Percentiles rank a stretch among this genome's conserved stretches.
phyloP scores from a whole-genome alignment of 2,888 invertebrate species.

The Epistrophe eligans region DNA sequence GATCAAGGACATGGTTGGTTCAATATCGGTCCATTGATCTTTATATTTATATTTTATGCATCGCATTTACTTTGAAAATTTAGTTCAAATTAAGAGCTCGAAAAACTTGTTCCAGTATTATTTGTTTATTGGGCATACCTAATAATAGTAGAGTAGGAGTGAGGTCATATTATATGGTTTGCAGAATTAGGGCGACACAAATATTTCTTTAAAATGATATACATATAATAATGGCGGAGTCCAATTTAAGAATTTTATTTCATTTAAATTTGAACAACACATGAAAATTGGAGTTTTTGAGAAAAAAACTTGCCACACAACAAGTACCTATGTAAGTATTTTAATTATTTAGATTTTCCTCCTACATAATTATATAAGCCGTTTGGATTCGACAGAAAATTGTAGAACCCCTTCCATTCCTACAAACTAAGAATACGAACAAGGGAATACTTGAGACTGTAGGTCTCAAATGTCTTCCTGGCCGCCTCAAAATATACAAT shows the following conservation, averaged over 20 bases:
- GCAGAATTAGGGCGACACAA: not conserved
- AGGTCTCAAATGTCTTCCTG: too few relatives aligned
- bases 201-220: not conserved
- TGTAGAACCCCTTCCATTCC: too few relatives aligned
- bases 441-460: too few relatives aligned
- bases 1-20: constrained; percentile 60
- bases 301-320: too few relatives aligned
- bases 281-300: not conserved
- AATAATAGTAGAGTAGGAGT: not conserved
- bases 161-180: not conserved
- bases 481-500: too few relatives aligned
- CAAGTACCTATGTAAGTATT: too few relatives aligned
- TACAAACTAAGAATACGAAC: too few relatives aligned
- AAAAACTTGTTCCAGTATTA: constrained; percentile 6
- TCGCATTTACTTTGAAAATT: not conserved
- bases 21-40: constrained; percentile 47
- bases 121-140: not conserved
- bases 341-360: too few relatives aligned
- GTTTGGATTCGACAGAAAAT: too few relatives aligned
- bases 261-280: not conserved
- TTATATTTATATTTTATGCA: constrained; percentile 2
- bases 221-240: not conserved
- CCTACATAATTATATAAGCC: too few relatives aligned
- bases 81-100: too few relatives aligned
- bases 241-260: not conserved